These are phyloP conservation scores for Epinotia bilunana DNA, from an alignment of 2,888 invertebrate species.

Conservation along the genomic window DNA sequence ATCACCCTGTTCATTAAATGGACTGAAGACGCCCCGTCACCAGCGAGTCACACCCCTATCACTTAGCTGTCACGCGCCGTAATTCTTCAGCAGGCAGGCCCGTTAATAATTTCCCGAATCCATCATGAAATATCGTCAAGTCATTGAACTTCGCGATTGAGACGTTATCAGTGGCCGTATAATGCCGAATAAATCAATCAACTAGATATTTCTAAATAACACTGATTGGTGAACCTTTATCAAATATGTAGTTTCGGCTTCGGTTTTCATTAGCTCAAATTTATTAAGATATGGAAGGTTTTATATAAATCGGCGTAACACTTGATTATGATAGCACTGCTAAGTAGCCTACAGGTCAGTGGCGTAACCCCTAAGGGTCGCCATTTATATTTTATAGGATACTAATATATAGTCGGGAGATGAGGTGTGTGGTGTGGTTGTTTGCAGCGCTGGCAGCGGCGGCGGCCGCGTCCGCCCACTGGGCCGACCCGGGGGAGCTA, in stretches of 20 bases:
- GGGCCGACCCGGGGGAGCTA: conserved; percentile 67
- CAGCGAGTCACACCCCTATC: conserved; percentile 3
- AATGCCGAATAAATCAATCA: conserved; percentile 18
- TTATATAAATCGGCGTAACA: conserved; percentile 6
- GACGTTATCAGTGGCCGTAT: not conserved
- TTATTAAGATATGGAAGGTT: not conserved
- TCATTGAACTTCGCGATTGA: not conserved
- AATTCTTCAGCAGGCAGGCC: not conserved
- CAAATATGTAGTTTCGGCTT: not conserved
- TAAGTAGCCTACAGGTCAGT: not conserved
- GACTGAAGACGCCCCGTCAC: not conserved
- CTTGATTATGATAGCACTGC: not conserved
- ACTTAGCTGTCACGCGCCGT: not conserved
- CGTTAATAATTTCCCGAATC: not conserved
- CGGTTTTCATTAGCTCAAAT: not conserved
- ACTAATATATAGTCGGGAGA: conserved; percentile 2
- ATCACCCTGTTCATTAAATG: not conserved
- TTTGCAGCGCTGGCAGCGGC: conserved; percentile 53
- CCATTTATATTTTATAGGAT: not conserved
- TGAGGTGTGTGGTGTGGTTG: conserved; percentile 51
- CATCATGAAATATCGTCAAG: not conserved
- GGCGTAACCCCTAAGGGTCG: conserved; percentile 8
- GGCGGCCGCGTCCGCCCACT: conserved; percentile 54
- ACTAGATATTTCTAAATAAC: conserved; percentile 11
- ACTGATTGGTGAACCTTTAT: conserved; percentile 12